Evolutionary conservation across 2,113 vertebrate genomes (phyloP).

Genomic region (Tricholaema leucomelas): DNA sequence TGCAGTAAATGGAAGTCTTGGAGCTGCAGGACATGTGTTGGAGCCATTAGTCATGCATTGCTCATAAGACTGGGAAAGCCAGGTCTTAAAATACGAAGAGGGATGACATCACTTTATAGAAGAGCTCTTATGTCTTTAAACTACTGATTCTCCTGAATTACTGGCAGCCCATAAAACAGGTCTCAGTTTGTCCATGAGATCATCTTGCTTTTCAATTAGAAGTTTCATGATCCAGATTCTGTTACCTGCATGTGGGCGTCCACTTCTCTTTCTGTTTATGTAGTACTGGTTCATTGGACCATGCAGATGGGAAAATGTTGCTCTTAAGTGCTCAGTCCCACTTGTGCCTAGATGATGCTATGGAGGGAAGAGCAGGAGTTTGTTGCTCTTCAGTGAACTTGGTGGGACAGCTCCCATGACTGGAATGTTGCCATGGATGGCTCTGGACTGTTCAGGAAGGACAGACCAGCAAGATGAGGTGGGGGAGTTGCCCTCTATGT

Average conservation of each 20-base stretch:
- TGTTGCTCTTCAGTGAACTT: neutral
- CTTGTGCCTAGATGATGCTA: neutral
- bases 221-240: neutral
- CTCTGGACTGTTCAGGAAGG: no score
- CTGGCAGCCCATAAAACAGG: neutral
- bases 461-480: no score
- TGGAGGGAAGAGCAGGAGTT: neutral
- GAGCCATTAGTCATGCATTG: neutral
- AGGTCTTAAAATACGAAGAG: neutral
- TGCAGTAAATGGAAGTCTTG: neutral
- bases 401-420: no score
- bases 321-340: neutral
- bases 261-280: neutral
- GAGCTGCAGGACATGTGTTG: neutral
- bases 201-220: neutral
- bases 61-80: neutral
- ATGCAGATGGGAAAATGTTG: neutral
- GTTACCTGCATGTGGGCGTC: neutral
- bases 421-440: no score
- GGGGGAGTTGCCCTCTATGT: no score
- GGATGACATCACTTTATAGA: neutral
- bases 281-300: neutral
- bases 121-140: neutral
- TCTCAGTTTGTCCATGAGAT: neutral
- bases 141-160: neutral